A percentile compares a stretch with the other conserved stretches of the same genome.
Conservation (phyloP, 2,888 invertebrate genomes). For the Drosophila imparisetae region DNA sequence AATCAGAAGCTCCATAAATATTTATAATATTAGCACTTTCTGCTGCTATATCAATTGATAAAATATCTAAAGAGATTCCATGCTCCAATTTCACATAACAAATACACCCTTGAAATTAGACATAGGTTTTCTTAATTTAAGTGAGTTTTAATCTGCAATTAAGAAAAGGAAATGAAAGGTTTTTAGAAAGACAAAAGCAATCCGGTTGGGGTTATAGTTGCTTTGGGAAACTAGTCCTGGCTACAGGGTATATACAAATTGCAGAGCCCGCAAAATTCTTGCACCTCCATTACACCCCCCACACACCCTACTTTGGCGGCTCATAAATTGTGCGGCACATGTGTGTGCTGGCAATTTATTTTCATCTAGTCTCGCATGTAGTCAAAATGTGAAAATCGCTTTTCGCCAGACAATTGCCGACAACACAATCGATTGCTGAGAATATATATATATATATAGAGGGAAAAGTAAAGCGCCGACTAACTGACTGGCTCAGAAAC, state of each 20-base stretch:
- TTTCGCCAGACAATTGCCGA: slow-evolving; percentile 69
- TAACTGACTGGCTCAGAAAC: slow-evolving; percentile 27
- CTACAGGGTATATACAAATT: slow-evolving; percentile 40
- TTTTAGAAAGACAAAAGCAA: neutral
- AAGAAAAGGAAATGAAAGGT: neutral
- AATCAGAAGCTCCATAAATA: neutral
- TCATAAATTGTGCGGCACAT: slow-evolving; percentile 77
- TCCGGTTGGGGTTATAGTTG: neutral
- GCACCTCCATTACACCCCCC: neutral
- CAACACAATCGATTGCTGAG: slow-evolving; percentile 63
- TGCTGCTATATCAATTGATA: neutral
- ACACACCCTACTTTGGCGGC: slow-evolving; percentile 15
- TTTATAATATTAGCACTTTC: neutral
- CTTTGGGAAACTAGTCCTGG: neutral
- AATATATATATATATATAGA: neutral
- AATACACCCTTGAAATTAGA: neutral
- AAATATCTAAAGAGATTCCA: neutral
- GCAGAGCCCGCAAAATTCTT: slow-evolving; percentile 17
- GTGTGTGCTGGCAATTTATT: slow-evolving; percentile 77
- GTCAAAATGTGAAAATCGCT: slow-evolving; percentile 69
- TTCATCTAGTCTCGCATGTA: slow-evolving; percentile 68
- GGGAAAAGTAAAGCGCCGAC: slow-evolving; percentile 33
- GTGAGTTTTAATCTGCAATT: rapidly evolving
- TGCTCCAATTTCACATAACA: neutral
- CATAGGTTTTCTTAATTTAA: neutral